Base-by-base conservation (phyloP, 2,888 invertebrate species). In the Tetheella fluctuosa region DNA sequence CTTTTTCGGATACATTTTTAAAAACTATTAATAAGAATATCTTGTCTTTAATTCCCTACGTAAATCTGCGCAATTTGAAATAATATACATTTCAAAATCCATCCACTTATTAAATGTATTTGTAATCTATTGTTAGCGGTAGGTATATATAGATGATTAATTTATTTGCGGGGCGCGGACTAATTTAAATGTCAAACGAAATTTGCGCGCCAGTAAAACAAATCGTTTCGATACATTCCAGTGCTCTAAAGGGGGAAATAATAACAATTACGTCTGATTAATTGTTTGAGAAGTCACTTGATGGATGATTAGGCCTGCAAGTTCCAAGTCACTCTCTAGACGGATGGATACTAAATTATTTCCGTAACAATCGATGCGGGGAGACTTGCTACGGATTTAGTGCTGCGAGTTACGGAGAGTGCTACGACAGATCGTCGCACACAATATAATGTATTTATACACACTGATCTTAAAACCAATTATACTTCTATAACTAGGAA, bases 111-210 rank as follows among this genome's bases (percentile, higher is more conserved):
- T 68, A 68, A 54, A 28, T 59, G 30, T 59, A 59, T 62, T 54
- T 59, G 42, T 60, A 62, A 17, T 37, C 12, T 34, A 17, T 54
- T 54, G 54, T 30, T 30, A 17, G 52, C 34, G 28, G 59, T 64
- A 59, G 60, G 63, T 71, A 64, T 71, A 25, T 4, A 25, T 6
- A 60, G 64, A 68, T 70, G 68, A 77, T 77, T 77, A 79, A 84
- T 85, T 86, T 83, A 79, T 86, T 84, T 81, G 77, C 73, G 74
- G 73, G 68, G 71, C 42, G 64, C 71, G 63, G 69, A 77, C 83
- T 85, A 85, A 87, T 86, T 88, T 83, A 81, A 82, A 81, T 82
- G 84, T 82, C 83, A 80, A 73, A 65, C 71, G 74, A 70, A 78
- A 76, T 48, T 80, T 76, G 73, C 67, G 69, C 63, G 59, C 62